Percentiles rank a stretch among this genome's conserved stretches.
Conservation (phyloP, 2,113 vertebrate genomes). For the Sprattus sprattus region DNA sequence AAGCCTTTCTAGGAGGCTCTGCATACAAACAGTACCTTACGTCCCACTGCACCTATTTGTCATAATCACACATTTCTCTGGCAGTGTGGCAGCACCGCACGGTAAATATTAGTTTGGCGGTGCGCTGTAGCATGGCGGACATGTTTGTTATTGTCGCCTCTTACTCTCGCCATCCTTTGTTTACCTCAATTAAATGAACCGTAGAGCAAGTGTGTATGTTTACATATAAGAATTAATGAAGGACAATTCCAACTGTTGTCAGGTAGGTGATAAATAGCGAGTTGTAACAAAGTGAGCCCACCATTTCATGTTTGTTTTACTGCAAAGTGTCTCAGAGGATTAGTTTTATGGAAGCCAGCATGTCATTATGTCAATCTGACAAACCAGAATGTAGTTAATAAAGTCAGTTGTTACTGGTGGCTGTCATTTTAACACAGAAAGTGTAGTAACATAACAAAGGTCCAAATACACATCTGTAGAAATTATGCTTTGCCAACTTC, state of each 20-base stretch:
- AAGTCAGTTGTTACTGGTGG: neutral
- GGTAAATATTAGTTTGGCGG: constrained; percentile 1
- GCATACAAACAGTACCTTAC: neutral
- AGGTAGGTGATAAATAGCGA: neutral
- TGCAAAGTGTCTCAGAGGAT: neutral
- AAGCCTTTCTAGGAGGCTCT: neutral
- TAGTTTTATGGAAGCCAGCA: neutral
- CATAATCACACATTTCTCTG: neutral
- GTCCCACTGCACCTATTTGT: neutral
- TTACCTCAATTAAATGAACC: neutral
- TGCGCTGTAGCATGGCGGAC: neutral
- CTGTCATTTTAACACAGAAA: neutral
- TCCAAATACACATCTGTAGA: neutral
- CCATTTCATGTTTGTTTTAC: neutral
- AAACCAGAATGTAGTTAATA: neutral
- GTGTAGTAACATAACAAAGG: no score
- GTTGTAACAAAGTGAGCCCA: neutral
- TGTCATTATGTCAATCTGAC: neutral
- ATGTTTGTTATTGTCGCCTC: neutral
- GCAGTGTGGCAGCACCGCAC: neutral
- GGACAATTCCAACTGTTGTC: neutral
- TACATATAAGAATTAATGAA: neutral
- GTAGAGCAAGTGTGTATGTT: neutral
- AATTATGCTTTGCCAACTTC: neutral
- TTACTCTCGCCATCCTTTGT: neutral